Evolutionary conservation across 2,888 invertebrate genomes (phyloP).

Genomic region (Chalcis sispes): DNA sequence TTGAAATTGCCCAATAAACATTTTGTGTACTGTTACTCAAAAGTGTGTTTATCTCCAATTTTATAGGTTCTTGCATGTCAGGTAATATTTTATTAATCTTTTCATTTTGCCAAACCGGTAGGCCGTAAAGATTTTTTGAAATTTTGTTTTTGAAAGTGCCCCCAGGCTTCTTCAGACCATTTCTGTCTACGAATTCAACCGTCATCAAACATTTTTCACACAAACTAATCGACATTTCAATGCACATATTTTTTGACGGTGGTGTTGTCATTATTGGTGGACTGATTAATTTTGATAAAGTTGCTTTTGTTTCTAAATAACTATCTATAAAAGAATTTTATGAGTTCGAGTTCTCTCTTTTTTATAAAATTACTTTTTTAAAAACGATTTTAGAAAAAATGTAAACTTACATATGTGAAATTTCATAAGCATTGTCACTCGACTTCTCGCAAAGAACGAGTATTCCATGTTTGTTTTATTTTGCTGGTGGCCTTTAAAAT

Average conservation of each 20-base stretch:
- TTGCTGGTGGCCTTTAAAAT: constrained; percentile 16
- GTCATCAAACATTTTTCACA: constrained; percentile 60
- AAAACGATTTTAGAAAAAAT: constrained; percentile 30
- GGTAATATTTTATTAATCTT: constrained; percentile 33
- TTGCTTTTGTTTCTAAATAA: constrained; percentile 54
- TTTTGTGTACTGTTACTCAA: not conserved
- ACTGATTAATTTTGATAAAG: constrained; percentile 51
- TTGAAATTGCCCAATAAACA: constrained; percentile 62
- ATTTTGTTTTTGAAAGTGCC: constrained; percentile 19
- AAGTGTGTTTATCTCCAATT: constrained; percentile 55
- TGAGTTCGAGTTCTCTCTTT: not conserved
- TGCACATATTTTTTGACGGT: constrained; percentile 52
- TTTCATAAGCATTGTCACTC: constrained; percentile 52
- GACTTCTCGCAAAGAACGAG: constrained; percentile 55
- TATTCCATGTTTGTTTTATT: not conserved
- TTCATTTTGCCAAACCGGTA: constrained; percentile 38
- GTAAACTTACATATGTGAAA: constrained; percentile 62
- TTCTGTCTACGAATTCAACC: constrained; percentile 47
- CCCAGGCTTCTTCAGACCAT: not conserved
- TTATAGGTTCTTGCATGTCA: not conserved
- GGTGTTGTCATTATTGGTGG: constrained; percentile 14
- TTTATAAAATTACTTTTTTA: constrained; percentile 1
- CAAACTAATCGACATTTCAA: constrained; percentile 62
- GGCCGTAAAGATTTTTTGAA: not conserved
- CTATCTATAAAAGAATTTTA: constrained; percentile 53